Percentiles rank a stretch among this genome's conserved stretches.
These are phyloP conservation scores for Chiridota heheva DNA, from an alignment of 35 echinoderm and acorn worm species.

Conservation along the genomic window DNA sequence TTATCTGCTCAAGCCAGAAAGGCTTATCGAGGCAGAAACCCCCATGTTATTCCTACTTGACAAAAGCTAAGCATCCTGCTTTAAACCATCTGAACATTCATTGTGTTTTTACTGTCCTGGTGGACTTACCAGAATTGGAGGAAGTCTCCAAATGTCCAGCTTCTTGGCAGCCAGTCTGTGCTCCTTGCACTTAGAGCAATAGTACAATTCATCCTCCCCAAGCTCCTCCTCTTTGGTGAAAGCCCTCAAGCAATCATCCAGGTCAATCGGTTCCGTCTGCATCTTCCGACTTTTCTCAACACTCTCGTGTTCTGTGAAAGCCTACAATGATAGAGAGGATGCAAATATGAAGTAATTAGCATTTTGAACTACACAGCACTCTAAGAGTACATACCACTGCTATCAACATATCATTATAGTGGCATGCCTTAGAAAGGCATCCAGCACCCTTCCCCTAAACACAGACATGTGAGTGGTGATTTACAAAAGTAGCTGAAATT, in stretches of 20 bases:
- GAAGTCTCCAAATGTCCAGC: conserved; percentile 88
- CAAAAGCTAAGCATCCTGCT: no score
- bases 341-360: background rate
- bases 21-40: no score
- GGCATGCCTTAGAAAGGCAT: background rate
- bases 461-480: no score
- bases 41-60: no score
- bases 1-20: no score
- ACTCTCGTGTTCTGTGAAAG: conserved; percentile 88
- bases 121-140: conserved; percentile 92
- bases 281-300: conserved; percentile 83
- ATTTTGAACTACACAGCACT: background rate
- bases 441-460: no score
- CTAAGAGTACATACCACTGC: background rate
- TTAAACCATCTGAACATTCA: no score
- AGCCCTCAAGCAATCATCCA: conserved; percentile 86
- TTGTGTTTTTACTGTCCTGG: no score
- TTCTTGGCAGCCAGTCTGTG: conserved; percentile 93
- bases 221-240: conserved; percentile 98
- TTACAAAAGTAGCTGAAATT: no score
- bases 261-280: conserved; percentile 92
- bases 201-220: conserved; percentile 96
- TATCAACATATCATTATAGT: background rate
- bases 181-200: conserved; percentile 97
- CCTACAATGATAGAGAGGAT: conserved; percentile 26